Evolutionary conservation across 1,140 invertebrate species (phyloP).

Genomic region (Ericerus pela): DNA sequence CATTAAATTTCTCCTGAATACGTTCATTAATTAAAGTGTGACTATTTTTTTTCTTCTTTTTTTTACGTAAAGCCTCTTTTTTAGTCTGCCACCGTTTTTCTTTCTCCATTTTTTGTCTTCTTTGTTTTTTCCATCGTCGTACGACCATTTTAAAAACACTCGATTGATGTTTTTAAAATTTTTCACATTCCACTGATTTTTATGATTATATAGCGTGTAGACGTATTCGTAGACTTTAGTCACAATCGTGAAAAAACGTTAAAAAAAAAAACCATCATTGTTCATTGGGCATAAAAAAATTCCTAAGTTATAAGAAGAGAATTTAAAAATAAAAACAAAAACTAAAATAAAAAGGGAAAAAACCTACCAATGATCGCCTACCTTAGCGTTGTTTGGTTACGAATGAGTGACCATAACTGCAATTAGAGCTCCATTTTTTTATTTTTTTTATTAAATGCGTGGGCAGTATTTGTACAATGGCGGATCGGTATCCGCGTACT

Average conservation of each 20-base stretch:
- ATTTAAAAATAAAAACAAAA: not conserved
- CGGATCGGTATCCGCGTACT: not conserved
- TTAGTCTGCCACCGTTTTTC: too few species aligned
- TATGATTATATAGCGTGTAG: slow-evolving; percentile 6
- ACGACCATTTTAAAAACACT: too few species aligned
- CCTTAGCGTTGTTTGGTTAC: not conserved
- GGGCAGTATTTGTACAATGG: slow-evolving; percentile 8
- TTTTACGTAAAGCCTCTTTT: too few species aligned
- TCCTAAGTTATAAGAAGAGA: not conserved
- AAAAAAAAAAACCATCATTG: slow-evolving; percentile 8
- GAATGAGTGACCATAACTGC: slow-evolving; percentile 11
- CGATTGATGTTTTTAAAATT: slow-evolving; percentile 7
- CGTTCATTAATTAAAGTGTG: too few species aligned
- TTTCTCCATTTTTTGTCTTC: too few species aligned
- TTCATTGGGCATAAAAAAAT: slow-evolving; percentile 11
- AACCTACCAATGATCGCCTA: slow-evolving; percentile 3
- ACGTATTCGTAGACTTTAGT: not conserved
- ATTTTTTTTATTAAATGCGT: not conserved
- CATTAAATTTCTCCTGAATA: too few species aligned
- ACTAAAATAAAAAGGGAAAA: not conserved
- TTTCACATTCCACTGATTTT: slow-evolving; percentile 11
- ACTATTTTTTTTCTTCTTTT: too few species aligned
- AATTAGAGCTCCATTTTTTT: not conserved
- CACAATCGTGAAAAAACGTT: too few species aligned
- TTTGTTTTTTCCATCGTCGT: too few species aligned